phyloP scores from a whole-genome alignment of 2,113 vertebrate species.

The Numida meleagris region DNA sequence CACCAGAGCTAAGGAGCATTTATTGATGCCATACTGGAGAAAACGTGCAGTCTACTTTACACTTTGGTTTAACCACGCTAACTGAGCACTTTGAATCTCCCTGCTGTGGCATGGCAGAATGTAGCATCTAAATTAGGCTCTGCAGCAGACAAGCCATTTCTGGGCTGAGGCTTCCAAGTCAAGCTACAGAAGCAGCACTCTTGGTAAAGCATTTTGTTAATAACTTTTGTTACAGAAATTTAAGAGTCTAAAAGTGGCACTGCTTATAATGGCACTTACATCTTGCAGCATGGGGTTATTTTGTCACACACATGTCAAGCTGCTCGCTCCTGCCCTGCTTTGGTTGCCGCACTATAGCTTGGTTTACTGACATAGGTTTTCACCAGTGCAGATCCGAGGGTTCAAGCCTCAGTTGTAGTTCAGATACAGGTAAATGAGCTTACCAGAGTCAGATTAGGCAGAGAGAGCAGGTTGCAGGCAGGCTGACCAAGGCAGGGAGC shows the following conservation, averaged over 20 bases:
- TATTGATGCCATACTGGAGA: background rate
- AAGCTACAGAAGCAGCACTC: background rate
- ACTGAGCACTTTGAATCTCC: background rate
- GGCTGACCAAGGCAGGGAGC: background rate
- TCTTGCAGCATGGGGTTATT: background rate
- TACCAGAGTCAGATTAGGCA: background rate
- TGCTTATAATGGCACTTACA: background rate
- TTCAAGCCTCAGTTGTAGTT: background rate
- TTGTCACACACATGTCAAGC: background rate
- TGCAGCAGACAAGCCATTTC: background rate
- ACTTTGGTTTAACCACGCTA: background rate
- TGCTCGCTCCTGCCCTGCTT: background rate
- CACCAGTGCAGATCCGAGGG: background rate
- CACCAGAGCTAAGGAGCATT: background rate
- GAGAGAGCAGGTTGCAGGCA: background rate
- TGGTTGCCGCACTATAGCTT: background rate
- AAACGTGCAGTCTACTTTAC: background rate
- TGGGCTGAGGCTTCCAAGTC: conserved; percentile 35
- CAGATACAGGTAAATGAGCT: background rate
- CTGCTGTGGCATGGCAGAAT: background rate
- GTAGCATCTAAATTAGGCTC: background rate
- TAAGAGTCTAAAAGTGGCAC: conserved; percentile 32
- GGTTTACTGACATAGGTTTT: background rate
- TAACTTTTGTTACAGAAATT: conserved; percentile 35
- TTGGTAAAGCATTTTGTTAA: background rate